These are phyloP conservation scores for Reticulitermes speratus DNA, from an alignment of 1,140 invertebrate genomes.

Conservation along the genomic window DNA sequence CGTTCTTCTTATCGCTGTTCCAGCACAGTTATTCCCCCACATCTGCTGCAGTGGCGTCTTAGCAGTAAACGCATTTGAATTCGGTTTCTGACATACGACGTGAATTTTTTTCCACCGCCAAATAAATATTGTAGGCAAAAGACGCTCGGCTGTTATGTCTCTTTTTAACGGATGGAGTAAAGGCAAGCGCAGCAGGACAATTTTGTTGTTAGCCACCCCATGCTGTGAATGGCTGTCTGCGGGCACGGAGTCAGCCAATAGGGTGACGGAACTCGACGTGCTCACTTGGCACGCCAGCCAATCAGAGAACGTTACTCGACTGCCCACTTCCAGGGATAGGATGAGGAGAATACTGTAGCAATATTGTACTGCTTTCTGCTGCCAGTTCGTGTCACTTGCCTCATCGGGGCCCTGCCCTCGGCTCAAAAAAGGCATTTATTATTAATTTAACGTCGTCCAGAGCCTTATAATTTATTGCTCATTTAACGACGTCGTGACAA, in stretches of 20 bases:
- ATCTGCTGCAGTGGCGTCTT: too few relatives aligned
- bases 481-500: too few relatives aligned
- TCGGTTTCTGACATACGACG: not conserved
- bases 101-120: not conserved
- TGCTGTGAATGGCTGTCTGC: not conserved
- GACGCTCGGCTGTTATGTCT: not conserved
- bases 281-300: not conserved
- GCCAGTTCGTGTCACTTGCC: not conserved
- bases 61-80: too few relatives aligned
- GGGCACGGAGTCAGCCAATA: not conserved
- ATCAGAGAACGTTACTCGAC: not conserved
- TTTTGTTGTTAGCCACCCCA: not conserved
- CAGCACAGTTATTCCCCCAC: too few relatives aligned
- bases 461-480: too few relatives aligned
- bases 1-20: too few relatives aligned
- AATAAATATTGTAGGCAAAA: not conserved
- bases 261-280: not conserved
- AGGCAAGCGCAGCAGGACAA: not conserved
- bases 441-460: not conserved
- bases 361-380: too few relatives aligned
- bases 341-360: not conserved
- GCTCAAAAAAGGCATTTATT: not conserved
- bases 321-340: conserved; percentile 4
- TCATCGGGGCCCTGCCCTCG: not conserved
- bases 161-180: not conserved